Base-by-base conservation (phyloP, 2,113 vertebrate species). In the Menidia beryllina region DNA sequence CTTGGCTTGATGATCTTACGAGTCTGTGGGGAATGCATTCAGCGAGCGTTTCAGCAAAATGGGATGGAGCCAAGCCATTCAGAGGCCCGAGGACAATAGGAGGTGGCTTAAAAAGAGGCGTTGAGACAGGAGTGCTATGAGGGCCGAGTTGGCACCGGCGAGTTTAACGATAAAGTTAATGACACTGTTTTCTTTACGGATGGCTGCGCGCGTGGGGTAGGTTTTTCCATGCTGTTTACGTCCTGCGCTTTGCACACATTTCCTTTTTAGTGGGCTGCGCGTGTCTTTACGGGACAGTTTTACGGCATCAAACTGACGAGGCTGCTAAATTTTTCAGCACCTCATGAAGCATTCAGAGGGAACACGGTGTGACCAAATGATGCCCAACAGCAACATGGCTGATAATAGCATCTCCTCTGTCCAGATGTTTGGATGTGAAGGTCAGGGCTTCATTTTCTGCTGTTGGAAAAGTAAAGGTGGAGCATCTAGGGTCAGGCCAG, bases 381-480 rank as follows among this genome's bases (percentile, higher is more conserved):
- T 2, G 10, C 10, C 63, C 8, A 19, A 43, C 38, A 69, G 53
- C 71, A 61, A 63, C 65, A 77, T 60, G 50, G 30, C 43, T 64
- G 14, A 5, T 19, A 39, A 24, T 9, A 10, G 30, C 30, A 10
- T 56, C 15, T 58, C 30, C 39, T 19, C 41, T 45, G 39, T 38
- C 9, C 12, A 14, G n/a, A n/a, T n/a, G n/a, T 13, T 78, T 72
- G 9, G 47, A 12, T 39, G 15, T 50, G n/a, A 26, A 14, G 21
- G 1, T 8, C 5, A 41, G 36, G 36, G 25, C 55, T 59, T 64
- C 21, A 51, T 17, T n/a, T n/a, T 34, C 23, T 45, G 23, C 51
- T 55, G 51, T 12, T 51, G 17, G 45, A 50, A 56, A 45, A 19
- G 41, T 45, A n/a, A 45, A 45, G 20, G 4, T 19, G 55, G 47